These are phyloP conservation scores for Heterocephalus glaber DNA, from an alignment of 2,113 vertebrate species.

Conservation along the genomic window DNA sequence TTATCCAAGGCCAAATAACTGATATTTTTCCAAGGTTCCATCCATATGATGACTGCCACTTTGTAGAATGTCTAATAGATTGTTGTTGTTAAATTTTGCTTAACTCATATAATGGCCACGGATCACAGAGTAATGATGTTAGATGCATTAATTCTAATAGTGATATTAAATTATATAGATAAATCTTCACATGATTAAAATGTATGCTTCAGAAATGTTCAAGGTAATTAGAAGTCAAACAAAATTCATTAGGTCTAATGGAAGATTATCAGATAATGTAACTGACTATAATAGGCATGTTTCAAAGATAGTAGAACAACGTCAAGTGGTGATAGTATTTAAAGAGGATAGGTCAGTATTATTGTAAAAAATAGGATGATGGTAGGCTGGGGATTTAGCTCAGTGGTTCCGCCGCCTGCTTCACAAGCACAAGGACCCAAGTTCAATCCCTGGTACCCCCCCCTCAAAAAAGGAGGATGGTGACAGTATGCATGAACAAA, in stretches of 20 bases:
- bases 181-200: slow-evolving; percentile 3
- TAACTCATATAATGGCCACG: background rate
- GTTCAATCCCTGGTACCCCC: too few species aligned
- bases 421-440: too few species aligned
- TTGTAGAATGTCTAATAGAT: slow-evolving; percentile 8
- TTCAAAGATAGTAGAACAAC: background rate
- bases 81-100: slow-evolving; percentile 25
- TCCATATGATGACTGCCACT: background rate
- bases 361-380: too few species aligned
- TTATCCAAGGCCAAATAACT: background rate
- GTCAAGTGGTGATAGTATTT: background rate
- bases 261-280: background rate
- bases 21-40: background rate
- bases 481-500: background rate
- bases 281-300: background rate
- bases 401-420: too few species aligned
- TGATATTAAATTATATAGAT: background rate
- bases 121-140: slow-evolving; percentile 7
- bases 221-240: background rate
- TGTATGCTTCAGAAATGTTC: background rate
- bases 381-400: too few species aligned
- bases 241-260: background rate
- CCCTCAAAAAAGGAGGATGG: background rate
- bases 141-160: background rate
- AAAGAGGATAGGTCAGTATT: background rate